These are phyloP conservation scores for Cephus cinctus DNA, from an alignment of 1,140 invertebrate species.

Conservation along the genomic window DNA sequence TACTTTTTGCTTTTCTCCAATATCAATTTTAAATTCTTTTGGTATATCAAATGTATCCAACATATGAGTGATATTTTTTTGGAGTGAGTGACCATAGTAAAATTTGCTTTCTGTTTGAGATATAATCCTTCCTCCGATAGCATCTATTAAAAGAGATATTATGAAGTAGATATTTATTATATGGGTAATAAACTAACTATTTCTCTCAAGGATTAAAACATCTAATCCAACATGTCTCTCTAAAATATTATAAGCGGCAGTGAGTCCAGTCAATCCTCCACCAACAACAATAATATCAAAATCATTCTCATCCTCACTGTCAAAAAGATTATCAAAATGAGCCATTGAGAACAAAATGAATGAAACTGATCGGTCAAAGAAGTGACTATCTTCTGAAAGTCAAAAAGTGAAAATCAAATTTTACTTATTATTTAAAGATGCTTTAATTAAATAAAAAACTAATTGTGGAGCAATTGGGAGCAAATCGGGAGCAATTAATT, in stretches of 20 bases:
- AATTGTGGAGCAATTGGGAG: too few species aligned
- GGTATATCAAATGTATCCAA: constrained; percentile 16
- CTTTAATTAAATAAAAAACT: too few species aligned
- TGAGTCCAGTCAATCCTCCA: constrained; percentile 35
- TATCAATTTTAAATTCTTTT: neutral
- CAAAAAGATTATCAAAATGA: too few species aligned
- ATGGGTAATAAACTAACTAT: constrained; percentile 21
- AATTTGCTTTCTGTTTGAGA: constrained; percentile 11
- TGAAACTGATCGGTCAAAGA: too few species aligned
- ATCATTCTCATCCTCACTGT: constrained; percentile 28
- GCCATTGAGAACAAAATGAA: too few species aligned
- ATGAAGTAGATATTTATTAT: neutral
- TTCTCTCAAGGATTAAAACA: constrained; percentile 30
- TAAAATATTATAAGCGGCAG: constrained; percentile 29
- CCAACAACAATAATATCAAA: constrained; percentile 36
- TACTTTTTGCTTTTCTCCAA: constrained; percentile 3
- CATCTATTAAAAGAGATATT: constrained; percentile 22
- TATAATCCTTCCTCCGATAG: constrained; percentile 25
- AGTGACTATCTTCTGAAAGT: too few species aligned
- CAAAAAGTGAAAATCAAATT: too few species aligned
- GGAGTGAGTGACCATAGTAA: constrained; percentile 23
- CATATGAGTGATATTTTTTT: constrained; percentile 19
- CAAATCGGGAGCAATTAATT: too few species aligned
- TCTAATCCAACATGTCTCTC: constrained; percentile 20
- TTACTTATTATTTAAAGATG: too few species aligned